Conservation (phyloP, 2,888 invertebrate species). For the Drosophila pseudotalamancana region DNA sequence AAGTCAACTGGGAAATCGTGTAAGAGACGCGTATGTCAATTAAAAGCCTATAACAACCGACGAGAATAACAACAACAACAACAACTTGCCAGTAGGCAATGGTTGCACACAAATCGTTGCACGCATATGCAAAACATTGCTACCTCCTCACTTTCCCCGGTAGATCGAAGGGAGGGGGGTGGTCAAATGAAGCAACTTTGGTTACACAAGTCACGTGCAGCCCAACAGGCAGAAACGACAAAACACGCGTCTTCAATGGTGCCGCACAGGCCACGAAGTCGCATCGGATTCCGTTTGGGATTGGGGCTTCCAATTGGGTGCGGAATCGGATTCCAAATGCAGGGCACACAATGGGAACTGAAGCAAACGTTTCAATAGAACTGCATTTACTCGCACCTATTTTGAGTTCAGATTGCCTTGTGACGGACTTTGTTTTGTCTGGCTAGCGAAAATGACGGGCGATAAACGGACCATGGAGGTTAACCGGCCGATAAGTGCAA, state of each 20-base stretch:
- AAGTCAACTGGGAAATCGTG: constrained; percentile 69
- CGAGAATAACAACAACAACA: constrained; percentile 12
- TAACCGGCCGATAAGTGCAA: neutral
- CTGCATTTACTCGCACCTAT: constrained; percentile 28
- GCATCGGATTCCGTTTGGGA: constrained; percentile 4
- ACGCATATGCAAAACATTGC: constrained; percentile 73
- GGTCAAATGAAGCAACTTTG: constrained; percentile 35
- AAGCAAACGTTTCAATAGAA: constrained; percentile 22
- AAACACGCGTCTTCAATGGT: constrained; percentile 60
- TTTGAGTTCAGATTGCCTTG: neutral
- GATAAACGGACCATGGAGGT: neutral
- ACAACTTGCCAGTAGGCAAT: constrained; percentile 31
- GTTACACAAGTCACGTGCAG: constrained; percentile 76
- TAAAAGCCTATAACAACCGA: constrained; percentile 70
- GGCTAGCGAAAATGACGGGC: constrained; percentile 2
- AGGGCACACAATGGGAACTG: constrained; percentile 26
- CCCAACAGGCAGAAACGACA: constrained; percentile 58
- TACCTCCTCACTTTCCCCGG: neutral
- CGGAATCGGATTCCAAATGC: constrained; percentile 27
- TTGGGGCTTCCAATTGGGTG: neutral
- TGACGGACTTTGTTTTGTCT: neutral
- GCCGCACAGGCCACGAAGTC: constrained; percentile 49
- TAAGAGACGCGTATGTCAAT: constrained; percentile 73
- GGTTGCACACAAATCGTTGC: constrained; percentile 62
- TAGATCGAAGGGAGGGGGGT: neutral